Evolutionary conservation across 1,140 invertebrate species (phyloP).

Genomic region (Pseudachorutes palmiensis): DNA sequence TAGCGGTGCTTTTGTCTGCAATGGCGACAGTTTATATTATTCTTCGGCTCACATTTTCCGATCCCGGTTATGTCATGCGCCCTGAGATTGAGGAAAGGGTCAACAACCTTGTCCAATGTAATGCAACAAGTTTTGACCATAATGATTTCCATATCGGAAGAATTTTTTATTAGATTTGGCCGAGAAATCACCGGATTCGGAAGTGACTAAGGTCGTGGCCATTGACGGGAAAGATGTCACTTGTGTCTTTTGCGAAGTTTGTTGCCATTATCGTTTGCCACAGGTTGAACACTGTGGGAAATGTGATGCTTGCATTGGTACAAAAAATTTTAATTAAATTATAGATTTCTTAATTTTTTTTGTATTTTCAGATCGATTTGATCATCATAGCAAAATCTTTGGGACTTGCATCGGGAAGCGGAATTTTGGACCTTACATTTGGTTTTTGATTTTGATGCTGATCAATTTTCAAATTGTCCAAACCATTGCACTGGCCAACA

Average conservation of each 20-base stretch:
- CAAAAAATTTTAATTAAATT: neutral
- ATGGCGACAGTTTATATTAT: neutral
- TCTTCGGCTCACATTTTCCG: neutral
- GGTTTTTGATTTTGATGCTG: neutral
- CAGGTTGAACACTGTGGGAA: neutral
- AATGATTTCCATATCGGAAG: neutral
- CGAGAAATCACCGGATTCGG: neutral
- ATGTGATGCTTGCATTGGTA: constrained; percentile 13
- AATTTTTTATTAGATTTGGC: constrained; percentile 1
- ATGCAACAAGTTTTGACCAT: neutral
- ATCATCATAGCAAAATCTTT: constrained; percentile 14
- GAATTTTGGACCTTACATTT: constrained; percentile 15
- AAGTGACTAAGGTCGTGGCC: neutral
- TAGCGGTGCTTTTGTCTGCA: neutral
- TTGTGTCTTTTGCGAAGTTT: constrained; percentile 1
- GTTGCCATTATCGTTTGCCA: neutral
- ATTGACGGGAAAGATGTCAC: neutral
- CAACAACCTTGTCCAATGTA: constrained; percentile 5
- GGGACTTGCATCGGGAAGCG: constrained; percentile 18
- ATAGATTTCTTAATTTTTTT: neutral
- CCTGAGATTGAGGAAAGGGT: constrained; percentile 2
- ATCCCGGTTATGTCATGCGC: constrained; percentile 1
- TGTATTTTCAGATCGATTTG: constrained; percentile 12
- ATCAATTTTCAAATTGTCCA: neutral
- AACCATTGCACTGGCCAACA: neutral